These are phyloP conservation scores for Petrocephalus sullivani DNA, from an alignment of 2,797 vertebrate species.

Conservation along the genomic window DNA sequence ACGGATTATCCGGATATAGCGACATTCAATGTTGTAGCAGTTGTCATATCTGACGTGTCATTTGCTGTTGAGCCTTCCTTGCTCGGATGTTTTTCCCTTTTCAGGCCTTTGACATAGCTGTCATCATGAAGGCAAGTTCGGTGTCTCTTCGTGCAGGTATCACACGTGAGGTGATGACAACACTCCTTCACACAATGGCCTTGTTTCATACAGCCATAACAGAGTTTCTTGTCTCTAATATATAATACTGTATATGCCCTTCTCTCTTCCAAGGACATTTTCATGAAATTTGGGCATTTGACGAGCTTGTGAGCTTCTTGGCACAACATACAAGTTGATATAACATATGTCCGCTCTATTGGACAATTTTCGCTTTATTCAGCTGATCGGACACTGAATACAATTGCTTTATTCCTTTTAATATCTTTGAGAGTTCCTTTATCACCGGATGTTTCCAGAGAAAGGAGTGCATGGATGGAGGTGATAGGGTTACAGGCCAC, in stretches of 20 bases:
- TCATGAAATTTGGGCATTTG: neutral
- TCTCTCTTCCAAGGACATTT: neutral
- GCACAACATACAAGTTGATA: neutral
- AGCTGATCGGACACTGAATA: constrained; percentile 4
- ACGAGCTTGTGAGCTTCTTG: constrained; percentile 6
- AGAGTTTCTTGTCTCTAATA: constrained; percentile 11
- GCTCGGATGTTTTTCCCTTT: too few relatives aligned
- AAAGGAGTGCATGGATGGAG: constrained; percentile 22
- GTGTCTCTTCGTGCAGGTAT: neutral
- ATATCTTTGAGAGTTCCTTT: neutral
- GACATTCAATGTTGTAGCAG: neutral
- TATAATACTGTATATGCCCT: neutral
- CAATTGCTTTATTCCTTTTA: constrained; percentile 18
- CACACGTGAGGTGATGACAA: neutral
- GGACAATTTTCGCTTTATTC: neutral
- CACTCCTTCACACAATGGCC: constrained; percentile 9
- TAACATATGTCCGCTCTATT: neutral
- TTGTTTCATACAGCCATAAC: constrained; percentile 6
- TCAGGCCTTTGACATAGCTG: too few relatives aligned
- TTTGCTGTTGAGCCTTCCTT: neutral
- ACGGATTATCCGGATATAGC: neutral
- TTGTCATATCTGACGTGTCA: neutral
- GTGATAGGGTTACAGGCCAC: constrained; percentile 23
- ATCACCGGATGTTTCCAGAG: neutral
- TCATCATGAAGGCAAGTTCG: too few relatives aligned